Evolutionary conservation across 2,113 vertebrate species (phyloP).

Genomic region (Hippocampus zosterae): DNA sequence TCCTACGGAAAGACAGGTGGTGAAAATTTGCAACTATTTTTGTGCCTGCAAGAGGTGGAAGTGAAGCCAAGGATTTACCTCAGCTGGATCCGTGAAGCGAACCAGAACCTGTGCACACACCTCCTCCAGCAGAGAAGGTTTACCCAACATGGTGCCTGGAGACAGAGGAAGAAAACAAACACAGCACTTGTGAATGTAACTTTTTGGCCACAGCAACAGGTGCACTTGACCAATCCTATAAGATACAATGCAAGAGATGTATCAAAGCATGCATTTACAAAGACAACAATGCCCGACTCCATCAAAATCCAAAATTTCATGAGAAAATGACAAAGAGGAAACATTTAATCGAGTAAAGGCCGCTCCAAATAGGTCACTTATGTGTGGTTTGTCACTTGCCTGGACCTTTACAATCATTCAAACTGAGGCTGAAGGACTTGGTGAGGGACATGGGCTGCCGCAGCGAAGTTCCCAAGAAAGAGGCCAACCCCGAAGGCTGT

Average conservation of each 20-base stretch:
- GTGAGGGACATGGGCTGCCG: constrained; percentile 82
- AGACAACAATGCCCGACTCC: not conserved
- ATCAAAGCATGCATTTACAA: no score
- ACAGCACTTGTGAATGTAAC: not conserved
- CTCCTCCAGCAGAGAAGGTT: constrained; percentile 76
- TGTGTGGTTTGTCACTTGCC: constrained; percentile 59
- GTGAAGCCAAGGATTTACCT: constrained; percentile 70
- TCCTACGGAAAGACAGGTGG: constrained; percentile 62
- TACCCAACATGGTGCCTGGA: constrained; percentile 75
- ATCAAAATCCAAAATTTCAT: no score
- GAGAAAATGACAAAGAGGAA: no score
- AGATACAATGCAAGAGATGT: not conserved
- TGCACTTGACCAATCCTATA: no score
- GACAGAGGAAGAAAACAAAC: constrained; percentile 27
- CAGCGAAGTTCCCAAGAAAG: constrained; percentile 76
- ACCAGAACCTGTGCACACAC: constrained; percentile 79
- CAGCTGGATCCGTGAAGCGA: constrained; percentile 77
- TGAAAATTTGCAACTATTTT: not conserved
- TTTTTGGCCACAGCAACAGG: not conserved
- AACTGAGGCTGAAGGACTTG: constrained; percentile 82
- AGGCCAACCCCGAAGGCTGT: constrained; percentile 73
- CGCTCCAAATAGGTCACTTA: not conserved
- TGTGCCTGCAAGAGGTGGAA: not conserved
- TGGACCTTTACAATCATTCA: constrained; percentile 74
- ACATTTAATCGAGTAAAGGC: not conserved